Percentiles rank a stretch among this genome's conserved stretches.
phyloP scores from a whole-genome alignment of 2,888 invertebrate genomes.

The Acrocyrtus sp. region DNA sequence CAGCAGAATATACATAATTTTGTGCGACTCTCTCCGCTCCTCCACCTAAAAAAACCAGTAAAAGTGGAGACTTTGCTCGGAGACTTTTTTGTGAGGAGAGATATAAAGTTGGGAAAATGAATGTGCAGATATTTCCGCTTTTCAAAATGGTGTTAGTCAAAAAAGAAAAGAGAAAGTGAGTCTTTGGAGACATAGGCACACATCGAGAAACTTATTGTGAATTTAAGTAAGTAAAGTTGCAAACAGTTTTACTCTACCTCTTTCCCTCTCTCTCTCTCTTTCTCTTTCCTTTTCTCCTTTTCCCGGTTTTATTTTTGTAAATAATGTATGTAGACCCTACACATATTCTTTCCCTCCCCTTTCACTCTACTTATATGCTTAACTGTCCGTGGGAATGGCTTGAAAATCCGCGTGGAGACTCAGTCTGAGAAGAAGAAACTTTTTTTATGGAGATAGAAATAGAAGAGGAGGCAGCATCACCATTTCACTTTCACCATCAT shows the following conservation, averaged over 20 bases:
- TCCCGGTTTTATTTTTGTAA: too few relatives aligned
- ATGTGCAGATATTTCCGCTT: slow-evolving; percentile 17
- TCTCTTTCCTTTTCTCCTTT: neutral
- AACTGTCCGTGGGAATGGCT: slow-evolving; percentile 45
- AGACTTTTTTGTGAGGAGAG: too few relatives aligned
- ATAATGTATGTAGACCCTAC: too few relatives aligned
- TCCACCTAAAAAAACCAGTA: too few relatives aligned
- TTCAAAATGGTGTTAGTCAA: slow-evolving; percentile 26
- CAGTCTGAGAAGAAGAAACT: too few relatives aligned
- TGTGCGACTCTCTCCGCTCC: too few relatives aligned
- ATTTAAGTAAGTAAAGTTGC: slow-evolving; percentile 47
- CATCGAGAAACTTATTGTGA: slow-evolving; percentile 39
- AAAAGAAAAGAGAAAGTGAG: slow-evolving; percentile 19
- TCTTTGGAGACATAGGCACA: slow-evolving; percentile 28
- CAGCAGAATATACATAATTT: too few relatives aligned
- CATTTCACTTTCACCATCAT: neutral
- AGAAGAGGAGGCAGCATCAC: slow-evolving; percentile 32
- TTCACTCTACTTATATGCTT: slow-evolving; percentile 17
- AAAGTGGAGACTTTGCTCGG: too few relatives aligned
- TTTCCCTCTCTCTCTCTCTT: too few relatives aligned
- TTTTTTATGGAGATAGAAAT: slow-evolving; percentile 50
- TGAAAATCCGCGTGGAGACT: slow-evolving; percentile 45
- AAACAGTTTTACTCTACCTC: too few relatives aligned
- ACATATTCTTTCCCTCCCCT: too few relatives aligned
- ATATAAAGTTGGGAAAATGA: too few relatives aligned